These are phyloP conservation scores for Mellivora capensis DNA, from an alignment of 2,113 vertebrate species.

Conservation along the genomic window DNA sequence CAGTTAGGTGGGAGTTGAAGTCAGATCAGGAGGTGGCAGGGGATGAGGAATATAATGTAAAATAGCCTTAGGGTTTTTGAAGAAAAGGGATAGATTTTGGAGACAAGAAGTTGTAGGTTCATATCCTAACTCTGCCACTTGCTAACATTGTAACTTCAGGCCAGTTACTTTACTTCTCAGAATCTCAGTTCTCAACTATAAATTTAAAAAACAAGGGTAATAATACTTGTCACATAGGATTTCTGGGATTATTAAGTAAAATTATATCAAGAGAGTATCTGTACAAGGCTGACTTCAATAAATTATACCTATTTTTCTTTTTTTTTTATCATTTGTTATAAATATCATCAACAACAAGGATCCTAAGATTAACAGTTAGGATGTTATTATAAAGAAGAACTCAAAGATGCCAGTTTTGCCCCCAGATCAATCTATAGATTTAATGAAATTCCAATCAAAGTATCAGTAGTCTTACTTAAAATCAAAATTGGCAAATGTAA, in stretches of 20 bases:
- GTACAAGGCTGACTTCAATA: background rate
- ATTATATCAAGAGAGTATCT: background rate
- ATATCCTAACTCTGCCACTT: background rate
- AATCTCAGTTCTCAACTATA: background rate
- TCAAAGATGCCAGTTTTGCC: background rate
- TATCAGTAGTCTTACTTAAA: background rate
- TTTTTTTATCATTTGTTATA: background rate
- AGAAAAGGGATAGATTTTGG: background rate
- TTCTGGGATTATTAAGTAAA: background rate
- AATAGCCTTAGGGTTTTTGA: background rate
- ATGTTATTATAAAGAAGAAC: background rate
- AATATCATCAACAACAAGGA: background rate
- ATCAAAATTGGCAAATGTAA: background rate
- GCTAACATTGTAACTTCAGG: background rate
- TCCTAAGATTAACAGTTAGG: background rate
- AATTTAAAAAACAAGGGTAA: background rate
- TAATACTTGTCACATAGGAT: background rate
- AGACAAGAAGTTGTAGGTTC: background rate
- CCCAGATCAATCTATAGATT: background rate
- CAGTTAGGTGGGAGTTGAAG: background rate
- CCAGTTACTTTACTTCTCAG: background rate
- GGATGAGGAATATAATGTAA: background rate
- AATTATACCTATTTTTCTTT: constrained; percentile 4
- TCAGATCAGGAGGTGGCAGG: background rate
- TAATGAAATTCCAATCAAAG: background rate